Percentiles rank a stretch among this genome's conserved stretches.
Evolutionary conservation across 2,113 vertebrate genomes (phyloP).

Genomic region (Onychorhynchus coronatus): DNA sequence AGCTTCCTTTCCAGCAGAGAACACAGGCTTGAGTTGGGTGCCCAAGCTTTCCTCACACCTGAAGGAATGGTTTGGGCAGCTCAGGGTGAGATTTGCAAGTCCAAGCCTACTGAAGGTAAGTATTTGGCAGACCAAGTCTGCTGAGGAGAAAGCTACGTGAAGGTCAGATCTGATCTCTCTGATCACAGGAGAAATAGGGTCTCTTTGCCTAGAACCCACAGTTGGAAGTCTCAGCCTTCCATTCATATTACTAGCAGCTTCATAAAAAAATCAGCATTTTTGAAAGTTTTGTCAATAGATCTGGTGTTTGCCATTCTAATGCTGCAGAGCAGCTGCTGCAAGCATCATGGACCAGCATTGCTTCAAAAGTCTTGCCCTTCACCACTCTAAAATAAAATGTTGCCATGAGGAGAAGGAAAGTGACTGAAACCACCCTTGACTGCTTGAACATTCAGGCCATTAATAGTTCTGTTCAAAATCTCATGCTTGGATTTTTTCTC

Average conservation of each 20-base stretch:
- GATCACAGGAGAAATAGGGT: rapidly evolving
- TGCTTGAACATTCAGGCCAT: constrained; percentile 17
- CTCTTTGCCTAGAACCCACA: not conserved
- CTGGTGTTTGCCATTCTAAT: not conserved
- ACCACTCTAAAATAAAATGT: not conserved
- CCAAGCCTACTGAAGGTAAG: not conserved
- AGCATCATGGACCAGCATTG: not conserved
- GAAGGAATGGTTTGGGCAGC: not conserved
- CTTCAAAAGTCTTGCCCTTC: not conserved
- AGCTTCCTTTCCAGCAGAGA: not conserved
- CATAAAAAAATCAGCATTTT: not conserved
- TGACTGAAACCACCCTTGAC: not conserved
- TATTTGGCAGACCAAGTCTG: not conserved
- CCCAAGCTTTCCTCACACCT: not conserved
- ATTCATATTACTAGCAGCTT: not conserved
- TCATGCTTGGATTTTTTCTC: not conserved
- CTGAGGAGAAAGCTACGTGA: not conserved
- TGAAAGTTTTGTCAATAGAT: not conserved
- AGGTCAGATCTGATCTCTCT: not conserved
- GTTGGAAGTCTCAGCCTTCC: not conserved
- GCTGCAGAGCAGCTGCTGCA: not conserved
- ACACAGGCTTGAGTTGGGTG: not conserved
- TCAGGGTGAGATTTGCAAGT: not conserved
- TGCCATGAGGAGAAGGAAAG: not conserved
- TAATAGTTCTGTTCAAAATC: constrained; percentile 6